Percentiles rank a stretch among this genome's conserved stretches.
Conservation (phyloP, 2,888 invertebrate species). For the Scotopteryx bipunctaria region DNA sequence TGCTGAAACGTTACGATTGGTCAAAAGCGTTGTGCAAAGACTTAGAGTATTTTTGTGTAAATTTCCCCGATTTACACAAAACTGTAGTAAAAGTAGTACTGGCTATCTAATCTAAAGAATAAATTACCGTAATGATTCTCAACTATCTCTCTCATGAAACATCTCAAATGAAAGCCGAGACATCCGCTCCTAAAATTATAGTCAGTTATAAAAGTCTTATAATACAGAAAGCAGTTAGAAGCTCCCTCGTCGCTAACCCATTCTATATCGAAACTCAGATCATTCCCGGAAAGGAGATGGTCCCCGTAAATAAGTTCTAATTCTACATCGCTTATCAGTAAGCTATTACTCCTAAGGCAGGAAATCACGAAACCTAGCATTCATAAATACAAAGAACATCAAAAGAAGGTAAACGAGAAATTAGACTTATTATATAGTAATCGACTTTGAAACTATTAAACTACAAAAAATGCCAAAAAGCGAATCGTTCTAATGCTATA, state of each 20-base stretch:
- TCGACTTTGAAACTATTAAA: conserved; percentile 63
- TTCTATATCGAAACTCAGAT: conserved; percentile 62
- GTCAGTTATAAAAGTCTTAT: conserved; percentile 68
- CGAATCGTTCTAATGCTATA: conserved; percentile 70
- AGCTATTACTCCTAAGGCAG: conserved; percentile 70
- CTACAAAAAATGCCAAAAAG: conserved; percentile 77
- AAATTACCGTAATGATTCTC: conserved; percentile 60
- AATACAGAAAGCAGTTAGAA: conserved; percentile 64
- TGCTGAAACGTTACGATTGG: conserved; percentile 57
- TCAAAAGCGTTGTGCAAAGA: conserved; percentile 74
- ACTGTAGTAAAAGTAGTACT: conserved; percentile 42
- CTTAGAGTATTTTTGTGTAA: conserved; percentile 69
- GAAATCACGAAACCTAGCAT: conserved; percentile 71
- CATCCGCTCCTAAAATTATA: conserved; percentile 55
- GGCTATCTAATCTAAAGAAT: conserved; percentile 51
- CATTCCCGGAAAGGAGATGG: conserved; percentile 73
- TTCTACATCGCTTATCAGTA: conserved; percentile 61
- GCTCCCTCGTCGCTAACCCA: conserved; percentile 55
- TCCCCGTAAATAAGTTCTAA: conserved; percentile 71
- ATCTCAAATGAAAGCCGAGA: conserved; percentile 55
- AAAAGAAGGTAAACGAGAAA: conserved; percentile 59
- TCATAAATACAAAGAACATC: conserved; percentile 49
- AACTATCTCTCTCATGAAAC: conserved; percentile 65
- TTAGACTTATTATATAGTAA: conserved; percentile 57
- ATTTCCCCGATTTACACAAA: conserved; percentile 80